Evolutionary conservation across 2,888 invertebrate species (phyloP), one percentile per base, ranked within the genome.

Genomic region (Agrochola lychnidis): DNA sequence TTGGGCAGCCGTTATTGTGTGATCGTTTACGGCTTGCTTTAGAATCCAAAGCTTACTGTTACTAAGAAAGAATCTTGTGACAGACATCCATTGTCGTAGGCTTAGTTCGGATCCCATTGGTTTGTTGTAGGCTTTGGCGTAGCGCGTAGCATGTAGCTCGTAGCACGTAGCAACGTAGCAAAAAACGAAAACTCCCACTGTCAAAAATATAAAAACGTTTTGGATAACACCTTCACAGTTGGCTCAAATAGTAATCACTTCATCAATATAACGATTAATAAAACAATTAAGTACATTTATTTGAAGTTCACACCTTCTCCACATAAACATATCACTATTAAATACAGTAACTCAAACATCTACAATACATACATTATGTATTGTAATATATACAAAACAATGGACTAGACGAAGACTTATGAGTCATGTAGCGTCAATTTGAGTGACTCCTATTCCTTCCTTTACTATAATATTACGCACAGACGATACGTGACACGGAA

Each of bases 111-210:
- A 30, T 16, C 14, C 9, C 22, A 10, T 70, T 51, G 5, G 16
- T 48, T 25, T 30, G 56, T 59, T 30, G 69, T 66, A 66, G 59
- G 36, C 36, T 77, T 53, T 45, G 40, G 4, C 78, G 78, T 66
- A 78, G 78, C 78, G 25, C 64, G 64, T 64, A 57, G 62, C 69
- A 30, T 57, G 70, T 69, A 68, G 77, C 57, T 9, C 36, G 36
- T 45, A 36, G 30, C 42, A 45, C 68, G 68, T 76, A 62, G 77
- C 48, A 4, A 19, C 66, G 53, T 67, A 75, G 67, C 61, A 76
- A 56, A 16, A 14, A 9, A n/a, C 12, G 5, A 61, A 42, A 61
- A 5, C 6, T 3, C 1, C 16, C 6, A 4, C 6, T 22, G 10
- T 45, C 3, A 9, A 30, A 57, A 42, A 22, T 1, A 14, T 19